A percentile compares a stretch with the other conserved stretches of the same genome.
These are phyloP conservation scores for Anastrepha obliqua DNA, from an alignment of 1,140 invertebrate species.

Conservation along the genomic window DNA sequence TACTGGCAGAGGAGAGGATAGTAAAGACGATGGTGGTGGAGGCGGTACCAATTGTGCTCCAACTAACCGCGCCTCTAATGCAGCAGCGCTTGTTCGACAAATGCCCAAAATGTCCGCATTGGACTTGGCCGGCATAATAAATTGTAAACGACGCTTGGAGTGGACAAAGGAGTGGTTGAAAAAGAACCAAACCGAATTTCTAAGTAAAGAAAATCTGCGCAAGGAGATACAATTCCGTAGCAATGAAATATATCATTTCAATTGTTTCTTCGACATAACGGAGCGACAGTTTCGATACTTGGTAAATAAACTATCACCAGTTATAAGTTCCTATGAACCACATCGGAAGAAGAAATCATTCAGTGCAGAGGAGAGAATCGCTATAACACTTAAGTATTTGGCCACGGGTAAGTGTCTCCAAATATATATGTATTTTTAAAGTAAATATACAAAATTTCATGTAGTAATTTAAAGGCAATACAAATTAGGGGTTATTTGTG, in stretches of 20 bases:
- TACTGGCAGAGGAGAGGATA: constrained; percentile 58
- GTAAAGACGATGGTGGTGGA: constrained; percentile 49
- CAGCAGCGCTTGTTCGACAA: constrained; percentile 64
- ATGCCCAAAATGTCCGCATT: constrained; percentile 70
- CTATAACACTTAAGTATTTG: constrained; percentile 73
- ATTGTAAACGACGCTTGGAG: constrained; percentile 67
- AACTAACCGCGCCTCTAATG: constrained; percentile 62
- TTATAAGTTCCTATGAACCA: constrained; percentile 70
- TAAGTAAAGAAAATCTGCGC: constrained; percentile 69
- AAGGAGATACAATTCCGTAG: constrained; percentile 70
- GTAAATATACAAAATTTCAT: neutral
- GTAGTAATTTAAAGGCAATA: neutral
- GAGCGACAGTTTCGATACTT: constrained; percentile 71
- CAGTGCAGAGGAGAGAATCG: constrained; percentile 71
- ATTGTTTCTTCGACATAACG: constrained; percentile 73
- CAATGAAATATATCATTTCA: constrained; percentile 72
- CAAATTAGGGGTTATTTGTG: too few relatives aligned
- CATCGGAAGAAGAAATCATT: constrained; percentile 72
- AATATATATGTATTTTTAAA: neutral
- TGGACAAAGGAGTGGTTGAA: constrained; percentile 73
- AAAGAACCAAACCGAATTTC: constrained; percentile 70
- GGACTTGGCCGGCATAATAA: constrained; percentile 69
- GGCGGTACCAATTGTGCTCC: constrained; percentile 48
- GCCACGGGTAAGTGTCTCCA: constrained; percentile 66
- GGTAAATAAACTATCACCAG: constrained; percentile 69